Base-by-base conservation (phyloP, 2,797 vertebrate species). In the Megaceryle alcyon region DNA sequence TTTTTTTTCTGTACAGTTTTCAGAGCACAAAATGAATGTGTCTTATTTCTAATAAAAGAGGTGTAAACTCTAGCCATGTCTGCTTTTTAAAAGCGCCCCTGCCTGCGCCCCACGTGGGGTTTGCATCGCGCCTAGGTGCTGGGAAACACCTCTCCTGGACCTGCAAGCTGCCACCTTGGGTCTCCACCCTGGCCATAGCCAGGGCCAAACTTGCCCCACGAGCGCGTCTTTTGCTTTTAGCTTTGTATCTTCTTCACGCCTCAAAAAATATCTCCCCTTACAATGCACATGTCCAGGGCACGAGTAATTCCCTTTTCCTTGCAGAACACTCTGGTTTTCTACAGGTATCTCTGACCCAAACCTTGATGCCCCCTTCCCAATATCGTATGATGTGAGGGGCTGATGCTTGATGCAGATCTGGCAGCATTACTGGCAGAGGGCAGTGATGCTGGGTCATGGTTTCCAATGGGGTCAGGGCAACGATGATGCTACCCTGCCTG, bases 1-100 rank as follows among this genome's bases (percentile, higher is more conserved):
- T 64, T 64, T 48, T 75, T 76, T 98, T 98, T 98, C 98, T 99
- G 99, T 99, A 99, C 98, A 99, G 98, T 99, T 99, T 99, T 99
- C 99, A 99, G 98, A 99, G 98, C 99, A 99, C 99, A 99, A 99
- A 99, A 98, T 99, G 98, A 99, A 99, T 99, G 98, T 99, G 98
- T 99, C 98, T 99, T 98, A 98, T 99, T 99, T 99, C 98, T 99
- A 99, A 99, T 99, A 99, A 99, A 98, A 97, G 97, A 98, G 94
- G 95, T 98, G 86, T 68, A 93, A 97, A 96, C 84, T 84, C 65
- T n/a, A 82, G 94, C 49, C 5, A 64, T 75, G 96, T 96, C 86
- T 93, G 48, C 83, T 97, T 96, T 94, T 94, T 97, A 87, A 80
- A 84, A 93, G 82, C 0, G 33, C 81, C 75, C 87, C 51, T 79